Percentiles rank a stretch among this genome's conserved stretches.
Conservation (phyloP, 2,888 invertebrate genomes). For the Catocala fraxini region DNA sequence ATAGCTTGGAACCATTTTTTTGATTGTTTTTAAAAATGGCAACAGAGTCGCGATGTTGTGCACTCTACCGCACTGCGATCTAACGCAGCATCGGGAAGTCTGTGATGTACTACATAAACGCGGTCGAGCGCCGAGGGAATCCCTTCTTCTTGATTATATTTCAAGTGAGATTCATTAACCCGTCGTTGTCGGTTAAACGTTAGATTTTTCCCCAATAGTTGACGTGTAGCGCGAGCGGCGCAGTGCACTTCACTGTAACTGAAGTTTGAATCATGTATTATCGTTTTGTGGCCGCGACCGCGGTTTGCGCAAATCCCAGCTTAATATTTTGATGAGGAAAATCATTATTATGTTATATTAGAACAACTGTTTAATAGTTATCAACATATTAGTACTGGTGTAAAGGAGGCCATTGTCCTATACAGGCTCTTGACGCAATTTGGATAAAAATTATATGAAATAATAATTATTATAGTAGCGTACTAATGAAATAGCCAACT, state of each 20-base stretch:
- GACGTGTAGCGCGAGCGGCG: neutral
- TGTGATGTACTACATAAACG: no score
- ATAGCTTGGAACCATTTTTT: constrained; percentile 7
- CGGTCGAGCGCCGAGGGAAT: no score
- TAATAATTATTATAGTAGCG: no score
- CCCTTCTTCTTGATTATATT: neutral
- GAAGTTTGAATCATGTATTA: constrained; percentile 12
- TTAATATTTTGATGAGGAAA: constrained; percentile 20
- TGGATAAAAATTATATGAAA: no score
- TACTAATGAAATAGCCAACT: no score
- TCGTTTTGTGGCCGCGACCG: neutral
- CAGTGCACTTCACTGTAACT: constrained; percentile 8
- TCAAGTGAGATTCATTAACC: constrained; percentile 13
- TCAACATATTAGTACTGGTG: neutral
- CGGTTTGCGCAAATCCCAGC: constrained; percentile 4
- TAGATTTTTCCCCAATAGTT: constrained; percentile 17
- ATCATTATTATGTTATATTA: neutral
- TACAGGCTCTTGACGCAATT: no score
- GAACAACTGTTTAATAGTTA: neutral
- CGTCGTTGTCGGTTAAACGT: constrained; percentile 3
- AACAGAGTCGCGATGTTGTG: constrained; percentile 1
- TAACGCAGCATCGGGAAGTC: neutral
- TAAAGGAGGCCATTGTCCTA: no score
- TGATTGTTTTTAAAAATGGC: constrained; percentile 13
- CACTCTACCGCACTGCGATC: neutral